Conservation (phyloP, 2,113 vertebrate species). For the Cebidichthys violaceus region DNA sequence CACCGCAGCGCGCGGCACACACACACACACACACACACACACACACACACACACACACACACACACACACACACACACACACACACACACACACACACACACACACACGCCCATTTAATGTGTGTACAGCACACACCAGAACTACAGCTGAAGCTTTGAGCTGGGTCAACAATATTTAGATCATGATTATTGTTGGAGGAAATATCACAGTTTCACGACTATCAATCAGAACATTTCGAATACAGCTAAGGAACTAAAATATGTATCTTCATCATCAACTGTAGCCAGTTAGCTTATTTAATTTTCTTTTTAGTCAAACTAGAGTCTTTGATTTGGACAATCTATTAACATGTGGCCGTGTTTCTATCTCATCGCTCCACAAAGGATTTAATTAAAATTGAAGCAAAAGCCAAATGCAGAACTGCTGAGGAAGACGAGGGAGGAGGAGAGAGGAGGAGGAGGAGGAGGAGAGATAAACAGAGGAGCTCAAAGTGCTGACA, state of each 20-base stretch:
- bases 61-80: too few relatives aligned
- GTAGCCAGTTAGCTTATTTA: too few relatives aligned
- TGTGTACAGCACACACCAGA: not conserved
- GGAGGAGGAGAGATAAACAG: not conserved
- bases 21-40: not conserved
- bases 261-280: too few relatives aligned
- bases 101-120: not conserved
- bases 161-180: too few relatives aligned
- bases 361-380: not conserved
- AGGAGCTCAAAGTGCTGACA: not conserved
- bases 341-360: not conserved
- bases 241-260: too few relatives aligned
- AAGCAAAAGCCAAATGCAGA: not conserved
- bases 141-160: too few relatives aligned
- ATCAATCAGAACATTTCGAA: too few relatives aligned
- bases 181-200: too few relatives aligned
- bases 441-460: not conserved
- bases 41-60: too few relatives aligned
- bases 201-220: too few relatives aligned
- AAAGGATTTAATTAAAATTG: not conserved
- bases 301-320: not conserved
- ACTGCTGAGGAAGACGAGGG: not conserved
- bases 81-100: too few relatives aligned
- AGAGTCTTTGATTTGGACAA: not conserved
- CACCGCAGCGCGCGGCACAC: not conserved